A percentile compares a stretch with the other conserved stretches of the same genome.
phyloP scores from a whole-genome alignment of 2,797 vertebrate species.

The Myotis myotis region DNA sequence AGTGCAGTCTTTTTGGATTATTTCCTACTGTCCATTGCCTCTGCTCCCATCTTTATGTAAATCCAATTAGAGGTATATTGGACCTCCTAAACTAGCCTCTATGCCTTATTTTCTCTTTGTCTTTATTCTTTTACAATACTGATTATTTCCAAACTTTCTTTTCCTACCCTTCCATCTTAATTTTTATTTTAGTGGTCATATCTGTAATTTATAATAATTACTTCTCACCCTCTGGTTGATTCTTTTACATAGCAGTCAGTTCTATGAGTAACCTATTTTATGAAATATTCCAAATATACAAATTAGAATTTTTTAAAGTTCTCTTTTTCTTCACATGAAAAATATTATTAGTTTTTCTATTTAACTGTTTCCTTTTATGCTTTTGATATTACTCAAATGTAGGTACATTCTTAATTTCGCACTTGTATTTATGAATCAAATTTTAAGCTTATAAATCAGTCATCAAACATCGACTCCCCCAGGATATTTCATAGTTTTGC shows the following conservation, averaged over 20 bases:
- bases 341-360: background rate
- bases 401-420: background rate
- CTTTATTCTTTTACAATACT: background rate
- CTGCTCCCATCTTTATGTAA: background rate
- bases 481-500: background rate
- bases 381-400: slow-evolving; percentile 6
- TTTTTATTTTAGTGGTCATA: background rate
- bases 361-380: background rate
- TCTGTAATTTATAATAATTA: background rate
- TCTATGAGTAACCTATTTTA: background rate
- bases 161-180: background rate
- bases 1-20: background rate
- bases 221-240: background rate
- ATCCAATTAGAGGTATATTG: background rate
- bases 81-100: background rate
- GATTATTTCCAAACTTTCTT: background rate
- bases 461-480: background rate
- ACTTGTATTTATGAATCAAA: background rate
- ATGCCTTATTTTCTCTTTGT: background rate
- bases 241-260: background rate
- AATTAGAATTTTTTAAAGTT: background rate
- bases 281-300: background rate
- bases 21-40: background rate
- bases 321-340: background rate
- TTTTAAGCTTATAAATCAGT: background rate